Base-by-base conservation (phyloP, 2,113 vertebrate species). In the Mixornis gularis region DNA sequence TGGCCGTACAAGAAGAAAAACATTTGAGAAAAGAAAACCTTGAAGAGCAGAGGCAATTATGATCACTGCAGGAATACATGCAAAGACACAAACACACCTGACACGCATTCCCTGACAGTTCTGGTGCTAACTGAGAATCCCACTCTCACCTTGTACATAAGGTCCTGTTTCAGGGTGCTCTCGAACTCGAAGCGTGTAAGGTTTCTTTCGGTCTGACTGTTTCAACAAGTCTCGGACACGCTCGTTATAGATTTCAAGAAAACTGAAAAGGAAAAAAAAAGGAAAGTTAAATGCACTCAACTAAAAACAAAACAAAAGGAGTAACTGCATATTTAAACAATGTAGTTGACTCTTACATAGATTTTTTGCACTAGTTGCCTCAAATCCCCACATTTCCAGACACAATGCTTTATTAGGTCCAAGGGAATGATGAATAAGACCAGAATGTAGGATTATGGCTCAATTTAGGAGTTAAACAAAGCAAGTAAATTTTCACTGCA, bases 211-310 rank as follows among this genome's bases (percentile, higher is more conserved):
- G 76, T 98, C 98, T 41, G 98, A 95, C 48, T 96, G 96, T 48
- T 97, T 97, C 68, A 99, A 95, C 77, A 99, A 94, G 96, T 99
- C 99, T 64, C 99, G 96, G 9, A 99, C 99, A 4, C 98, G 98
- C 90, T 99, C 99, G 5, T 99, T 99, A 87, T 99, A 99, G 96
- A 99, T 99, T 98, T 99, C 99, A 87, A 99, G 97, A 93, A 99
- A 99, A 95, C 99, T 99, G 93, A 48, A 93, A 56, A 83, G 40
- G 38, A 1, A 77, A 44, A 16, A 36, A 9, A 14, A 30, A 25
- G 30, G 36, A 43, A 56, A 26, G 11, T 24, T 49, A 77, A 85
- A 79, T 34, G 30, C 5, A 49, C 18, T 26, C 2, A 6, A 19
- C 17, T 40, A 3, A 34, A 29, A 72, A 9, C 32, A 48, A 72